Evolutionary conservation across 2,888 invertebrate species (phyloP).

Genomic region (Dendrolimus pini): DNA sequence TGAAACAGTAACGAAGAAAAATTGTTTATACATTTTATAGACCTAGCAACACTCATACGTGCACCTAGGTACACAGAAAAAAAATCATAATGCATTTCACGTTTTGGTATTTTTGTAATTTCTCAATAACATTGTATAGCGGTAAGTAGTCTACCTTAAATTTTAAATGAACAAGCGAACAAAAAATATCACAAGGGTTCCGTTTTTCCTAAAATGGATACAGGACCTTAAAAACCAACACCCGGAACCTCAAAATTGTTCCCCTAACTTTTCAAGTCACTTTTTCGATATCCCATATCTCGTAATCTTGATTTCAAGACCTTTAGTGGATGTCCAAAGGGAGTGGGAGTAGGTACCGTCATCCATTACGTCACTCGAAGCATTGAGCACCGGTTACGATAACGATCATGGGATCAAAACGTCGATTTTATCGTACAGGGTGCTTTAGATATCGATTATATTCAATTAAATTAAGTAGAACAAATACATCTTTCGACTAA

Average conservation of each 20-base stretch:
- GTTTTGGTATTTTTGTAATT: no score
- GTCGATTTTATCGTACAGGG: neutral
- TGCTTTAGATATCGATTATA: neutral
- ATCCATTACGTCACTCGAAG: constrained; percentile 27
- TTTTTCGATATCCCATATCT: constrained; percentile 1
- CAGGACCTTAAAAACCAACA: neutral
- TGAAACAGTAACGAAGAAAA: no score
- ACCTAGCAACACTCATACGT: no score
- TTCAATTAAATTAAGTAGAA: neutral
- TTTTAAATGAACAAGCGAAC: no score
- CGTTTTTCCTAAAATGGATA: no score
- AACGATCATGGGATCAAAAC: neutral
- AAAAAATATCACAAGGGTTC: no score
- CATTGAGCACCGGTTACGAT: constrained; percentile 1
- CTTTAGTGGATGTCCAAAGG: constrained; percentile 12
- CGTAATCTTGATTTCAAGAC: constrained; percentile 14
- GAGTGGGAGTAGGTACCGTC: constrained; percentile 13
- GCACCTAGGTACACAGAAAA: no score
- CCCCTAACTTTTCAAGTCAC: neutral
- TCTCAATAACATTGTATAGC: no score
- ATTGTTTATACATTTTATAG: no score
- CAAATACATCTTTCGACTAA: neutral
- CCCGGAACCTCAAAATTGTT: neutral
- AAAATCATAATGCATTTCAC: no score
- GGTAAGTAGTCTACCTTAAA: no score